Base-by-base conservation (phyloP, 2,113 vertebrate genomes). In the Malaclemys terrapin region DNA sequence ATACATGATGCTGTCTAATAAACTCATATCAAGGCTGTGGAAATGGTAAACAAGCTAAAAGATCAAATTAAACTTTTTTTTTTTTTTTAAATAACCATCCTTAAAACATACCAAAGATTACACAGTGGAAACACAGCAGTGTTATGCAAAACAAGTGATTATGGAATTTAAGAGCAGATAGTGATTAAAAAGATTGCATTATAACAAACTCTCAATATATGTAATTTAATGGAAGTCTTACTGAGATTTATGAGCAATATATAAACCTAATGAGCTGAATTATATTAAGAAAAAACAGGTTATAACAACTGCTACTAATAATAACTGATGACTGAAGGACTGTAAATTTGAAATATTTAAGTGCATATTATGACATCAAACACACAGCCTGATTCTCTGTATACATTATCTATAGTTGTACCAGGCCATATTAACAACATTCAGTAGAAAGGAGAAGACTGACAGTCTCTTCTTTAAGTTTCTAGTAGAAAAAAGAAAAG, bases 161-260 rank as follows among this genome's bases (percentile, higher is more conserved):
- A 62, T 75, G 4, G 14, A 80, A 80, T 80, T 89, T 94, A 95
- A 83, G 78, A 90, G 76, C 56, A 65, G 4, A 25, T 62, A 89
- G 16, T 27, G 14, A 78, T 91, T 89, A 50, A 87, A 91, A 93
- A 85, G 84, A 62, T 79, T 47, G 24, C 62, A 65, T 84, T 92
- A 90, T 50, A 87, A 35, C 57, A 93, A 91, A 91, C 92, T 96
- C 85, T 93, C 62, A 96, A 94, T 87, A 83, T 93, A 96, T 92
- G 96, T 94, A 80, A 50, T 84, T 82, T 87, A 94, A 90, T 2
- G 6, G 82, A 91, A 90, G 80, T 94, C 88, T 80, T n/a, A 29
- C 53, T 80, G 89, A 81, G 92, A 94, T 93, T 95, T 95, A 95
- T 2, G 69, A 93, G 89, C 85, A 80, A 78, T 8, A 87, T 16